Base-by-base conservation (phyloP, 2,888 invertebrate genomes). In the Perizoma flavofasciatum region DNA sequence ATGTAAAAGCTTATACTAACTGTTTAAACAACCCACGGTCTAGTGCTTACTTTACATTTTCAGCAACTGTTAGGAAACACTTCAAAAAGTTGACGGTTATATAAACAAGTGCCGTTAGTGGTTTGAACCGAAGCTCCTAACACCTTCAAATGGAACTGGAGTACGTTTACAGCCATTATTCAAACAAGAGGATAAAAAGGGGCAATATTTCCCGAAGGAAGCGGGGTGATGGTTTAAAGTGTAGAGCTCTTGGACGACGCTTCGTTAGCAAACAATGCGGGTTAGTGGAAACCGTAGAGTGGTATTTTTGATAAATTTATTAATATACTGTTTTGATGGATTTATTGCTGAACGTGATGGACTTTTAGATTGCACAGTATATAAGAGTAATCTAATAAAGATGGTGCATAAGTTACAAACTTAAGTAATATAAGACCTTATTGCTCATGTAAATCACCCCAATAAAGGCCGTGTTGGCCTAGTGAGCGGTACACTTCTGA, bases 111-210 rank as follows among this genome's bases (percentile, higher is more conserved):
- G 72, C 84, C 85, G 88, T 86, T 88, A 89, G 89, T 83, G 88
- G 91, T 88, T 86, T 74, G 48, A 62, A 54, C 57, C 63, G 77
- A 82, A 85, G 79, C 86, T 83, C 83, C 79, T 82, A 88, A 85
- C 88, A 91, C 90, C 91, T 90, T 86, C 82, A 85, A 88, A 88
- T 85, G 85, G 86, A 84, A 79, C 80, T 82, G 78, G 78, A 88
- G 89, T 88, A 88, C 89, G 82, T 86, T 89, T 88, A 88, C 88
- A 85, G 83, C 85, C 87, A 90, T 91, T 89, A 91, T 91, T 91
- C 91, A 90, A 92, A 91, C 90, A 89, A 89, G 88, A 85, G 85
- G 88, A 89, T 91, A 90, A 91, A 91, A 91, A 91, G 89, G 81
- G 88, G 87, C 88, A 89, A 92, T 91, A 92, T 92, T 92, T 92